These are phyloP conservation scores for Hylomyscus alleni DNA, from an alignment of 2,797 vertebrate genomes.

Conservation along the genomic window DNA sequence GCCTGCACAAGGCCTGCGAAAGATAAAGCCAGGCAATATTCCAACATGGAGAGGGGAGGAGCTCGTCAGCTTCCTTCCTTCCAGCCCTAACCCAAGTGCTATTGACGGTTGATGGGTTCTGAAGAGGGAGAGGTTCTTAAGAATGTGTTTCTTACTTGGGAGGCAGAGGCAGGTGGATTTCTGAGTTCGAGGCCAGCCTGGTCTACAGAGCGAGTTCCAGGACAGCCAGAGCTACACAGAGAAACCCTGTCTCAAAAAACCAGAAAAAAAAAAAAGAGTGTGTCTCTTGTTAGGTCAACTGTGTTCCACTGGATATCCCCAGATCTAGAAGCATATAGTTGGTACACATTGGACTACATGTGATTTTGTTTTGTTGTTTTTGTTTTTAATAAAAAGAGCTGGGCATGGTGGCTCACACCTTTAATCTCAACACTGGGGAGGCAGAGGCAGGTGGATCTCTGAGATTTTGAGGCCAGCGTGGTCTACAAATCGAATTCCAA, in stretches of 20 bases:
- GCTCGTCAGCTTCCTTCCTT: neutral
- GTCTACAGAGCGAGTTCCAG: too few relatives aligned
- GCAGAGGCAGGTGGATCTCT: neutral
- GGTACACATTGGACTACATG: neutral
- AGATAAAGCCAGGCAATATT: neutral
- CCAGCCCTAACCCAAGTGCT: neutral
- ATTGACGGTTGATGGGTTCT: neutral
- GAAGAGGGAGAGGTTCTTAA: neutral
- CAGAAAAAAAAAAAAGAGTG: too few relatives aligned
- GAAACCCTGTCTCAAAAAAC: too few relatives aligned
- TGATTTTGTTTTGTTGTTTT: neutral
- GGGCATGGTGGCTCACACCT: neutral
- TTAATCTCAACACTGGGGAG: neutral
- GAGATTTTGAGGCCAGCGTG: neutral
- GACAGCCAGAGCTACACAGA: too few relatives aligned
- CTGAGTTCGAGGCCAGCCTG: too few relatives aligned
- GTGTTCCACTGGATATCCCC: neutral
- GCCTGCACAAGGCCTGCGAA: neutral
- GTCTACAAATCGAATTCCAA: neutral
- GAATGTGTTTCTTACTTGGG: neutral
- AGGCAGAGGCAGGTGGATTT: too few relatives aligned
- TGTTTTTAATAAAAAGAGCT: neutral
- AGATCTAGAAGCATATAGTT: neutral
- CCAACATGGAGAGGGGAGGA: too few relatives aligned
- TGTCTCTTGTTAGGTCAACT: neutral